A percentile compares a stretch with the other conserved stretches of the same genome.
phyloP scores from a whole-genome alignment of 2,113 vertebrate genomes.

The Paramormyrops kingsleyae region DNA sequence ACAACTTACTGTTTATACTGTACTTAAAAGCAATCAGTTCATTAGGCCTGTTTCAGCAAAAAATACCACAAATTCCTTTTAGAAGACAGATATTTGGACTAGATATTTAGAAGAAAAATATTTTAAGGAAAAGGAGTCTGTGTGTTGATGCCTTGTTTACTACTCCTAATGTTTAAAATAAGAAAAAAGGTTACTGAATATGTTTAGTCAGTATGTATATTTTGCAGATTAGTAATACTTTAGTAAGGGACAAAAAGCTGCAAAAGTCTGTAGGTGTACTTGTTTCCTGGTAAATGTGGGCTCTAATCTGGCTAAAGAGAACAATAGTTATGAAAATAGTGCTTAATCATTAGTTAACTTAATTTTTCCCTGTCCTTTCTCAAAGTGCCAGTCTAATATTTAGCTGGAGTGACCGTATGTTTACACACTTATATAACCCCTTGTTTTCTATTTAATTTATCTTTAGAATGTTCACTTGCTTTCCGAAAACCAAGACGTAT shows the following conservation, averaged over 20 bases:
- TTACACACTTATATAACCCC: background rate
- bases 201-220: background rate
- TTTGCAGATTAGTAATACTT: background rate
- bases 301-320: background rate
- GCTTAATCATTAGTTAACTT: background rate
- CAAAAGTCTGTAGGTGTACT: background rate
- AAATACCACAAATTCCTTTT: background rate
- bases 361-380: background rate
- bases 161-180: background rate
- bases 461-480: constrained; percentile 58
- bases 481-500: constrained; percentile 65
- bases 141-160: background rate
- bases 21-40: background rate
- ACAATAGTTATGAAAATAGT: background rate
- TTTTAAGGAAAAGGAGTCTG: background rate
- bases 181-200: background rate
- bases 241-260: background rate
- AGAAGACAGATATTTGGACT: background rate
- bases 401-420: background rate
- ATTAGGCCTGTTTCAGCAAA: background rate
- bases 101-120: background rate
- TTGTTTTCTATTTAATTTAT: background rate
- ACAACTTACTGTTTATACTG: background rate
- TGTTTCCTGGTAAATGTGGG: background rate
- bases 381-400: background rate